Conservation (phyloP, 2,797 vertebrate species). For the Denticeps clupeoides region DNA sequence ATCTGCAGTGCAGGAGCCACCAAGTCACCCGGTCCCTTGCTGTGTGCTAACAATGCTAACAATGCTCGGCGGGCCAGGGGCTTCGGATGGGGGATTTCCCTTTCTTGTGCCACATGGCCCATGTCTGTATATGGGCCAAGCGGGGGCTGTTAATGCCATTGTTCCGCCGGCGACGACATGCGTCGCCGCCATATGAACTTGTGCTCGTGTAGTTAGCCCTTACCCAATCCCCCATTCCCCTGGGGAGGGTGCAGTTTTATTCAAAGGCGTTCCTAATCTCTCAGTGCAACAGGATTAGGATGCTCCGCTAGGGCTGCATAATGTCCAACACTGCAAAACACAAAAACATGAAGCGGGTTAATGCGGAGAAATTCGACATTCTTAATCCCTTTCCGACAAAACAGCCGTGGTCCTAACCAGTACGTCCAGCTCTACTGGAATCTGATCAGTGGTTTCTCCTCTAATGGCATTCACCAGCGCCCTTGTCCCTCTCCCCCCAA, state of each 20-base stretch:
- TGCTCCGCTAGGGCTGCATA: constrained; percentile 48
- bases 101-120: constrained; percentile 79
- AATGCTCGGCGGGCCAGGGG: constrained; percentile 20
- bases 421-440: too few species aligned
- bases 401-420: too few species aligned
- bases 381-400: too few species aligned
- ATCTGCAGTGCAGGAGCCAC: too few species aligned
- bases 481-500: too few species aligned
- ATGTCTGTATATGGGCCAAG: constrained; percentile 66
- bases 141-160: constrained; percentile 72
- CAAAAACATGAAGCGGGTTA: too few species aligned
- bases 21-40: constrained; percentile 64
- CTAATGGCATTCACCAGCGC: too few species aligned
- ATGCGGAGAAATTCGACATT: too few species aligned
- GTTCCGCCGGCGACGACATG: constrained; percentile 57
- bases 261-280: constrained; percentile 40
- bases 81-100: constrained; percentile 53
- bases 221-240: constrained; percentile 45
- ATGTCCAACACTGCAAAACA: too few species aligned
- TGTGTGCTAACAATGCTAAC: constrained; percentile 73
- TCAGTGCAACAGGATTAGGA: constrained; percentile 48
- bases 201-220: constrained; percentile 69
- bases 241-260: constrained; percentile 71
- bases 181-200: constrained; percentile 58
- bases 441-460: too few species aligned